Evolutionary conservation across 2,113 vertebrate genomes (phyloP).

Genomic region (Tauraco erythrolophus): DNA sequence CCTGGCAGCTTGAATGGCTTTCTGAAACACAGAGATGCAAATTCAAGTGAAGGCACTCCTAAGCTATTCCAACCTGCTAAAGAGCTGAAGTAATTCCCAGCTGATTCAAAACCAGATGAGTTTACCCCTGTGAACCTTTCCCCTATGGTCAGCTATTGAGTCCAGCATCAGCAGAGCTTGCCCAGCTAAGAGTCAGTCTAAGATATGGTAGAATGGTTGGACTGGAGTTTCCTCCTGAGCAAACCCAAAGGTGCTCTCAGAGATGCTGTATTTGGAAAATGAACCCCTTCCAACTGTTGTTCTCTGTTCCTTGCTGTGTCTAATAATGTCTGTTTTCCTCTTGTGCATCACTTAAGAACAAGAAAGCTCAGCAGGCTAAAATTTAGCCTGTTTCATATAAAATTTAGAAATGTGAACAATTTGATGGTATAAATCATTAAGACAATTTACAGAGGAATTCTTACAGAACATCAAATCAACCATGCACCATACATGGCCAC

Average conservation of each 20-base stretch:
- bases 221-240: background rate
- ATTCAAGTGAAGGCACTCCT: background rate
- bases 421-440: background rate
- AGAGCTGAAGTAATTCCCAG: background rate
- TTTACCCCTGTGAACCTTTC: background rate
- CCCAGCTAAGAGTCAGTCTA: background rate
- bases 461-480: background rate
- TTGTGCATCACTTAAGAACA: background rate
- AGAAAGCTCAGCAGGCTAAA: background rate
- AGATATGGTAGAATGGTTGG: background rate
- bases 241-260: background rate
- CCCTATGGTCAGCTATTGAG: background rate
- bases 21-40: background rate
- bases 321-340: background rate
- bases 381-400: slow-evolving; percentile 8
- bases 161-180: background rate
- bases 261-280: background rate
- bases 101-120: background rate
- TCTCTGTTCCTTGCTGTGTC: background rate
- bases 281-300: background rate
- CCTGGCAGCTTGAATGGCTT: background rate
- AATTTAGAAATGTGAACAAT: background rate
- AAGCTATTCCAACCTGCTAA: background rate
- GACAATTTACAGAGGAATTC: background rate
- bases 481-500: background rate